Conservation (phyloP, 2,113 vertebrate genomes). For the Carettochelys insculpta region DNA sequence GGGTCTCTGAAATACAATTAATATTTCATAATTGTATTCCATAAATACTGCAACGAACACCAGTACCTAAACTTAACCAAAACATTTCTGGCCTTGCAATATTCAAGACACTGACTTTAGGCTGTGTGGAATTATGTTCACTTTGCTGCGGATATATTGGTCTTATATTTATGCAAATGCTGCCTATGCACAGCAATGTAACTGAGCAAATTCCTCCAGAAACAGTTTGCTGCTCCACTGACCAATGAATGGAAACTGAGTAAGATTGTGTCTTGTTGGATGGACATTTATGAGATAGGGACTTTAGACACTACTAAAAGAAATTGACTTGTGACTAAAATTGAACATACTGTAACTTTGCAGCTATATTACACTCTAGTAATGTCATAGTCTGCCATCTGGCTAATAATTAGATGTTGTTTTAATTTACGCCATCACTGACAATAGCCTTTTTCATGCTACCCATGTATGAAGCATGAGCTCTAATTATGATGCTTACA, state of each 20-base stretch:
- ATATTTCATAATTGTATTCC: not conserved
- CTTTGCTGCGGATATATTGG: not conserved
- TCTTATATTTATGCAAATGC: not conserved
- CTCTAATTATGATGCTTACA: not conserved
- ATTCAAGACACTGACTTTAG: accelerated
- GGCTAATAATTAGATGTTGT: not conserved
- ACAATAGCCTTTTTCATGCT: not conserved
- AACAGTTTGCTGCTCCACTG: conserved; percentile 63
- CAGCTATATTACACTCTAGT: accelerated
- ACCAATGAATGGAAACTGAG: conserved; percentile 29
- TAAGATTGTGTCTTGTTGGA: accelerated
- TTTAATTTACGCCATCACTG: not conserved
- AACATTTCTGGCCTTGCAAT: not conserved
- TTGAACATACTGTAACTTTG: accelerated
- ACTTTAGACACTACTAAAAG: accelerated
- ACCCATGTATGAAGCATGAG: not conserved
- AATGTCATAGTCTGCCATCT: not conserved
- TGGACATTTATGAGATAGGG: accelerated
- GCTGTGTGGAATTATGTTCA: accelerated
- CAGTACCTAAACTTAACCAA: not conserved
- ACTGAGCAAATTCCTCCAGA: not conserved
- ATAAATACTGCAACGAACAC: accelerated
- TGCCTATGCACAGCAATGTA: not conserved
- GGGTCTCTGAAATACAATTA: not conserved
- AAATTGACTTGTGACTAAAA: accelerated